Conservation (phyloP, 2,113 vertebrate species). For the Oenanthe melanoleuca region DNA sequence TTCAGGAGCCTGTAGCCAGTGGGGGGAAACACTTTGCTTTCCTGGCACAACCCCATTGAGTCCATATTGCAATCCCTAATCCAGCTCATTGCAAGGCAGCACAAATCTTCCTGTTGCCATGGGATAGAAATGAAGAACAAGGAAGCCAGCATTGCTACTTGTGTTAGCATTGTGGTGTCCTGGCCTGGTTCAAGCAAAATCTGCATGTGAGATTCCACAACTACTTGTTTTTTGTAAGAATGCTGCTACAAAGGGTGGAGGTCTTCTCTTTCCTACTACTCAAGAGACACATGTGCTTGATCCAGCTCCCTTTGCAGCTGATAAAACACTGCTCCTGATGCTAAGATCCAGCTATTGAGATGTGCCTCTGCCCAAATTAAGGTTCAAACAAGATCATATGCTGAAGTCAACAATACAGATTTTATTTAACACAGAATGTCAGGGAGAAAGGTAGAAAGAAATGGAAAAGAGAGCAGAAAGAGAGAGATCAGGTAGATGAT, state of each 20-base stretch:
- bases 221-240: background rate
- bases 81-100: background rate
- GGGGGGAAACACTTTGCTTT: background rate
- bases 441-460: background rate
- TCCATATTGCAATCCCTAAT: background rate
- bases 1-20: background rate
- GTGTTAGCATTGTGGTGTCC: background rate
- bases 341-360: background rate
- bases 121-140: background rate
- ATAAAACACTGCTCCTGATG: background rate
- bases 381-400: background rate
- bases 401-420: background rate
- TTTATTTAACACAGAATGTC: background rate
- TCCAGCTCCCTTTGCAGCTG: background rate
- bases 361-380: background rate
- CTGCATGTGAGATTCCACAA: background rate
- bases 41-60: background rate
- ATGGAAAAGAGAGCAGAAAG: background rate
- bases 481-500: background rate
- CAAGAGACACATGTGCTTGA: accelerated
- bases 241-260: background rate
- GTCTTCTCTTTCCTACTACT: background rate
- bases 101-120: background rate
- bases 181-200: background rate
- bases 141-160: background rate